Conservation (phyloP, 2,888 invertebrate genomes). For the Neoscelio sp. region DNA sequence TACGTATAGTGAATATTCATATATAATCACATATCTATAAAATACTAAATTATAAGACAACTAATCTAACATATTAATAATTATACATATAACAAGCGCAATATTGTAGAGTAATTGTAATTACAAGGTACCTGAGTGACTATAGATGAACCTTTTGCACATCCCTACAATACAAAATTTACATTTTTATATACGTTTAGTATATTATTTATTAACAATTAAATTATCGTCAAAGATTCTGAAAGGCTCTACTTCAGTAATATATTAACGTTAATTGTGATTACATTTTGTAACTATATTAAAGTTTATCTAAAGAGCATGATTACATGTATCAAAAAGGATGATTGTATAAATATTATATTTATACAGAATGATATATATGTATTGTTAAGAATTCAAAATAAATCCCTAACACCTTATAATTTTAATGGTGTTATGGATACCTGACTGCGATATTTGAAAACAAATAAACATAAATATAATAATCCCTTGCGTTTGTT, state of each 20-base stretch:
- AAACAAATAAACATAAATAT: constrained; percentile 18
- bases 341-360: neutral
- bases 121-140: constrained; percentile 21
- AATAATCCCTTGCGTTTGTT: neutral
- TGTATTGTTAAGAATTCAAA: constrained; percentile 10
- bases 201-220: constrained; percentile 2
- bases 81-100: constrained; percentile 26
- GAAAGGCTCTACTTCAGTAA: neutral
- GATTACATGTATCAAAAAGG: too few relatives aligned
- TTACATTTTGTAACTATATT: too few relatives aligned
- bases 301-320: too few relatives aligned
- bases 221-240: constrained; percentile 25
- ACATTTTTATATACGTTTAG: constrained; percentile 20
- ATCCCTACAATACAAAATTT: constrained; percentile 15
- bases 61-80: too few relatives aligned
- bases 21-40: too few relatives aligned
- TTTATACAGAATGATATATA: too few relatives aligned
- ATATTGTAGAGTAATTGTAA: constrained; percentile 18
- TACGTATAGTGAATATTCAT: too few relatives aligned
- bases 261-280: too few relatives aligned
- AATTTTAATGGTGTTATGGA: constrained; percentile 34
- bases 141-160: constrained; percentile 33
- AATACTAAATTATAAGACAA: too few relatives aligned
- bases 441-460: constrained; percentile 25
- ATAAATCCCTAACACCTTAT: constrained; percentile 27